Evolutionary conservation across 2,113 vertebrate species (phyloP).

Genomic region (Ictidomys tridecemlineatus): DNA sequence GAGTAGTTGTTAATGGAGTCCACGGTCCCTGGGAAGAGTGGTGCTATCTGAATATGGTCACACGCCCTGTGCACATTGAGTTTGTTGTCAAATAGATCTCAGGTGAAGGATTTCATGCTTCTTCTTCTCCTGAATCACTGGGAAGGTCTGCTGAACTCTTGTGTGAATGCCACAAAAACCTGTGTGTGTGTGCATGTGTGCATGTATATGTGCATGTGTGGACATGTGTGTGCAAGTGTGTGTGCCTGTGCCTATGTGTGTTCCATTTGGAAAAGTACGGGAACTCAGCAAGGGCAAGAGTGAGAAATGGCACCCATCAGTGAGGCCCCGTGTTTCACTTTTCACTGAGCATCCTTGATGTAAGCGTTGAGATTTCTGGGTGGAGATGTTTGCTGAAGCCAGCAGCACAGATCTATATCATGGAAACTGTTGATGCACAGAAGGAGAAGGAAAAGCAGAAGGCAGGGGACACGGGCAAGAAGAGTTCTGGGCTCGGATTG

Average conservation of each 20-base stretch:
- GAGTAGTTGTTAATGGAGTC: conserved; percentile 14
- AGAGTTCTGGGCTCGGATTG: rapidly evolving
- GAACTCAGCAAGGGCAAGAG: background rate
- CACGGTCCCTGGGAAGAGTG: background rate
- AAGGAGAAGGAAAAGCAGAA: rapidly evolving
- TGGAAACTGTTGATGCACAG: background rate
- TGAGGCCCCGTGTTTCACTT: background rate
- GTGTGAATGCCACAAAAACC: background rate
- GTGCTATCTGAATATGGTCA: background rate
- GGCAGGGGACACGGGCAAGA: rapidly evolving
- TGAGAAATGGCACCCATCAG: background rate
- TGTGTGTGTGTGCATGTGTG: background rate
- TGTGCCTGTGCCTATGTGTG: too few relatives aligned
- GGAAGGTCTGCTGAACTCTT: background rate
- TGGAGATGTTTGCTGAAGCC: background rate
- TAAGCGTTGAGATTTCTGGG: background rate
- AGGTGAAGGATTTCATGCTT: too few relatives aligned
- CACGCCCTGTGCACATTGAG: background rate
- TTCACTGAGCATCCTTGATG: background rate
- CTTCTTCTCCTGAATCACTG: background rate
- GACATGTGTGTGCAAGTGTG: too few relatives aligned
- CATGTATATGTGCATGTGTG: too few relatives aligned
- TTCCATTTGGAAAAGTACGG: background rate
- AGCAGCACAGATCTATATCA: background rate
- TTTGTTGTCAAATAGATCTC: background rate